Evolutionary conservation across 2,888 invertebrate genomes (phyloP).

Genomic region (Lithophane semibrunnea): DNA sequence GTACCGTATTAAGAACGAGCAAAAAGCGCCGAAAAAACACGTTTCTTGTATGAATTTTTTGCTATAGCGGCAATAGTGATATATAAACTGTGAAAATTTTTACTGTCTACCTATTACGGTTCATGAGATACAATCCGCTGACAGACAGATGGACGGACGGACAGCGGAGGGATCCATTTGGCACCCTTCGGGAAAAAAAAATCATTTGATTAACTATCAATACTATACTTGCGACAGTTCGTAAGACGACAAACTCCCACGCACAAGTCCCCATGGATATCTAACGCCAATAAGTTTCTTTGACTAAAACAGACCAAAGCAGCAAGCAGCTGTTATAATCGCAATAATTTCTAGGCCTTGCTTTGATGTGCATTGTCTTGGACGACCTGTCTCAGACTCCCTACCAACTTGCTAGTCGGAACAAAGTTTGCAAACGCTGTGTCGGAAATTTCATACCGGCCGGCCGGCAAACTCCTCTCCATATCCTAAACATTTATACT

Average conservation of each 20-base stretch:
- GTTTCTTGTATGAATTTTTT: too few species aligned
- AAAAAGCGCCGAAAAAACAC: too few species aligned
- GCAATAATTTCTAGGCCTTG: constrained; percentile 66
- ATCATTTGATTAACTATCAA: neutral
- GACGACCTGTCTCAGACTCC: constrained; percentile 71
- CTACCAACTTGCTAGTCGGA: constrained; percentile 74
- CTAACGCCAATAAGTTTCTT: constrained; percentile 33
- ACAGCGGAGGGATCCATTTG: too few species aligned
- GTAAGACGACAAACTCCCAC: neutral
- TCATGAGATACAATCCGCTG: too few species aligned
- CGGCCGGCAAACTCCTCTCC: constrained; percentile 73
- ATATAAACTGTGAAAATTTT: too few species aligned
- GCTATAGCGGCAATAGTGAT: too few species aligned
- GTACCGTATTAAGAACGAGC: too few species aligned
- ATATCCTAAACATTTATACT: constrained; percentile 74
- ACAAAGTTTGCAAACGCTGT: constrained; percentile 79
- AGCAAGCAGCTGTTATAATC: constrained; percentile 55
- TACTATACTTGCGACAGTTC: neutral
- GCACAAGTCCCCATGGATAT: constrained; percentile 13
- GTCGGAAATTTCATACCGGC: constrained; percentile 84
- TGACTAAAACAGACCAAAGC: constrained; percentile 17
- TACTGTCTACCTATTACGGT: too few species aligned
- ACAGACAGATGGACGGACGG: too few species aligned
- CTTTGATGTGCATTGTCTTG: constrained; percentile 78
- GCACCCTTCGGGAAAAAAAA: neutral